These are phyloP conservation scores for Abrostola tripartita DNA, from an alignment of 2,888 invertebrate species.

Conservation along the genomic window DNA sequence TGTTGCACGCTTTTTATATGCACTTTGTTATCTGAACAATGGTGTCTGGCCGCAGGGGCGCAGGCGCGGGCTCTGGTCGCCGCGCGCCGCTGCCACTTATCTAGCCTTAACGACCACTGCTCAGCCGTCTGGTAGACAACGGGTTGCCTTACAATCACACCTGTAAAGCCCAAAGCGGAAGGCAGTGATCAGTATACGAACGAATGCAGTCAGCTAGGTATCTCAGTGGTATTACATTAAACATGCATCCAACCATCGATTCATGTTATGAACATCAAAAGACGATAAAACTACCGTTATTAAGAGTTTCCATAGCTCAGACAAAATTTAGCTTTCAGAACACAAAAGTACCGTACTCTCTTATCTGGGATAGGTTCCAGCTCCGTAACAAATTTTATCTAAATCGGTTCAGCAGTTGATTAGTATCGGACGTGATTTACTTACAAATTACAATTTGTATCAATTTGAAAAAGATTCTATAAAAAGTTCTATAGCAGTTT, in stretches of 20 bases:
- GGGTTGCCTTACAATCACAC: too few species aligned
- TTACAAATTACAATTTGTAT: background rate
- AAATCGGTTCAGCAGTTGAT: conserved; percentile 2
- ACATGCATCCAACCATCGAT: too few species aligned
- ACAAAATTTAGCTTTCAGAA: background rate
- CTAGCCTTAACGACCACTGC: too few species aligned
- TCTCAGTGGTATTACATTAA: too few species aligned
- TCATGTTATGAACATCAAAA: too few species aligned
- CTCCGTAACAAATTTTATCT: conserved; percentile 3
- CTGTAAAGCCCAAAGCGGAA: too few species aligned
- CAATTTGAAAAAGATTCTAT: background rate
- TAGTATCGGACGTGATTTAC: conserved; percentile 6
- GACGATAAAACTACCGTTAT: too few species aligned
- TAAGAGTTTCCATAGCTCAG: too few species aligned
- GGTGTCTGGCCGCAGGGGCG: conserved; percentile 69
- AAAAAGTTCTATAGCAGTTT: background rate
- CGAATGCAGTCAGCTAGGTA: too few species aligned
- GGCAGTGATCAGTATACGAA: too few species aligned
- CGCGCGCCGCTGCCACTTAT: conserved; percentile 70
- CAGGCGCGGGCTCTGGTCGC: conserved; percentile 85
- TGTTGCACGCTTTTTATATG: conserved; percentile 47
- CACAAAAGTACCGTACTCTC: background rate
- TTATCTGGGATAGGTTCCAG: conserved; percentile 2
- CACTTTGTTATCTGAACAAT: conserved; percentile 56
- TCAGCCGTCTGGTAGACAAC: too few species aligned